These are phyloP conservation scores for Horisme vitalbata DNA, from an alignment of 2,888 invertebrate genomes.

Conservation along the genomic window DNA sequence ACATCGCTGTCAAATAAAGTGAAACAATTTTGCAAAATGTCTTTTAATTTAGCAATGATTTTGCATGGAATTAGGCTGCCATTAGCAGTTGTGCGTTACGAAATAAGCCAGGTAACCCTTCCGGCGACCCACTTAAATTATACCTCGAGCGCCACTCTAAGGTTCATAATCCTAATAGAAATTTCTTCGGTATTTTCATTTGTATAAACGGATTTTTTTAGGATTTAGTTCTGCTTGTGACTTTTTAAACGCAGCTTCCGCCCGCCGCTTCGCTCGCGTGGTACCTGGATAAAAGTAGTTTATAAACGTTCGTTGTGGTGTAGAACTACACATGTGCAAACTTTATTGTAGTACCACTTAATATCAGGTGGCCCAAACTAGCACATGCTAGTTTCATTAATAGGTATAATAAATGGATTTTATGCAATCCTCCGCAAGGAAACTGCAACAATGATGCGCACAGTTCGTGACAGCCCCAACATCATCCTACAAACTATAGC, in stretches of 20 bases:
- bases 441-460: too few relatives aligned
- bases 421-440: too few relatives aligned
- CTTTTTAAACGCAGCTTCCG: background rate
- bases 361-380: too few relatives aligned
- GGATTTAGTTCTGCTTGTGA: background rate
- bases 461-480: too few relatives aligned
- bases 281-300: too few relatives aligned
- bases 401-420: too few relatives aligned
- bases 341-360: too few relatives aligned
- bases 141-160: slow-evolving; percentile 10
- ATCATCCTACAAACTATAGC: too few relatives aligned
- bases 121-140: slow-evolving; percentile 21
- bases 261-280: too few relatives aligned
- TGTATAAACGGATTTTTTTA: slow-evolving; percentile 9
- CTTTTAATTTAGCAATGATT: slow-evolving; percentile 24
- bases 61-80: slow-evolving; percentile 19
- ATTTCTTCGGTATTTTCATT: slow-evolving; percentile 10
- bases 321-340: too few relatives aligned
- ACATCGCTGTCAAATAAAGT: slow-evolving; percentile 13
- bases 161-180: slow-evolving; percentile 21
- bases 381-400: too few relatives aligned
- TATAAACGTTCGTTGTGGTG: too few relatives aligned
- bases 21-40: slow-evolving; percentile 23
- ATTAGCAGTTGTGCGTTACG: slow-evolving; percentile 25
- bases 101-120: slow-evolving; percentile 24